A percentile compares a stretch with the other conserved stretches of the same genome.
phyloP scores from a whole-genome alignment of 1,140 invertebrate species.

The Drosophila burlai region DNA sequence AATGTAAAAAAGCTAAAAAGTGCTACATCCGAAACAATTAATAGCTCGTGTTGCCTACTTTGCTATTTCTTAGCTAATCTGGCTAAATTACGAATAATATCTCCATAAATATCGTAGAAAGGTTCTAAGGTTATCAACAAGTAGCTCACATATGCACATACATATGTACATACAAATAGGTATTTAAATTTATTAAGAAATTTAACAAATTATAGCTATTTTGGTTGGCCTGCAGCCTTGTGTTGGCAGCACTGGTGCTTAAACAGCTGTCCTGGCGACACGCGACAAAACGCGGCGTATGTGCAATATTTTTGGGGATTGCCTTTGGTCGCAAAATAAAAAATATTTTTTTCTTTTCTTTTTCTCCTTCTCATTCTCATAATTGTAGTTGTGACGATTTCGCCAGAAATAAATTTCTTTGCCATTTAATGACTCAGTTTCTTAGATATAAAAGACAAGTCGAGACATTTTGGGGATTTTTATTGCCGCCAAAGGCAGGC shows the following conservation, averaged over 20 bases:
- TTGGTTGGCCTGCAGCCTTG: background rate
- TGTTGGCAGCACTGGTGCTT: background rate
- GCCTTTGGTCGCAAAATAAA: slow-evolving; percentile 14
- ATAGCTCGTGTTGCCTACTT: no score
- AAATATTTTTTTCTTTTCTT: background rate
- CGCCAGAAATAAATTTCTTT: slow-evolving; percentile 14
- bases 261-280: slow-evolving; percentile 32
- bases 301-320: slow-evolving; percentile 49
- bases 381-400: slow-evolving; percentile 26
- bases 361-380: no score
- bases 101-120: no score
- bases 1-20: no score
- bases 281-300: slow-evolving; percentile 66
- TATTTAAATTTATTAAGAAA: no score
- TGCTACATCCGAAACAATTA: no score
- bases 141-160: no score
- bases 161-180: no score
- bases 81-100: no score
- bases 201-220: background rate
- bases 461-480: background rate
- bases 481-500: background rate
- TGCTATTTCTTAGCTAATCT: no score
- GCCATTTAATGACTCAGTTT: slow-evolving; percentile 3
- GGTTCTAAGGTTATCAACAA: no score
- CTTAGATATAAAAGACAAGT: slow-evolving; percentile 1